Evolutionary conservation across 2,797 vertebrate genomes (phyloP).

Genomic region (Eleutherodactylus coqui): DNA sequence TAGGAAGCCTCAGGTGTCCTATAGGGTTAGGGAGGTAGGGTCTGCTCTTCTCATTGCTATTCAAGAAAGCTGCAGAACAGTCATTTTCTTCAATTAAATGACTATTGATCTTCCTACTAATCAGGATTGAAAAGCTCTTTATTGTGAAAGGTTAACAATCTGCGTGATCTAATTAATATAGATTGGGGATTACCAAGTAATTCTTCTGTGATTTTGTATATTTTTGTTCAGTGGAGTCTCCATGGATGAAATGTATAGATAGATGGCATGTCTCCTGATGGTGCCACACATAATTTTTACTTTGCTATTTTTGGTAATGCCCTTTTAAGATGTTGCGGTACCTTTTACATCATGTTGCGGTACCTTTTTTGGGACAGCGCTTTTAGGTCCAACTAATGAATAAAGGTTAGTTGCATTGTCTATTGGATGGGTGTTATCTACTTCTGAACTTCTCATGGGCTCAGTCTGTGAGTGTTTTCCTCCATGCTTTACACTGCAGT

Average conservation of each 20-base stretch:
- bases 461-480: neutral
- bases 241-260: neutral
- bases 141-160: constrained; percentile 38
- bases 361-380: too few species aligned
- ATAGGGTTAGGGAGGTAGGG: too few species aligned
- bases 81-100: constrained; percentile 2
- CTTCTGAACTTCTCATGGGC: neutral
- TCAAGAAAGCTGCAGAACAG: neutral
- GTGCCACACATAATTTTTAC: neutral
- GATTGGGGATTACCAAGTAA: constrained; percentile 14
- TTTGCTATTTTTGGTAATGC: neutral
- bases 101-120: constrained; percentile 26
- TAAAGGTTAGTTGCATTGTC: neutral
- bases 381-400: neutral
- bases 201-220: too few species aligned
- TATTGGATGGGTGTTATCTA: neutral
- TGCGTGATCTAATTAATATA: constrained; percentile 44
- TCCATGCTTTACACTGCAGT: neutral
- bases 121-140: constrained; percentile 38
- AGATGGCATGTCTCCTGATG: neutral
- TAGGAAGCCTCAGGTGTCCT: too few species aligned
- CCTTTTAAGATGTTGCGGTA: too few species aligned
- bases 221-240: neutral
- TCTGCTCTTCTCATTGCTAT: neutral
- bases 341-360: too few species aligned